Conservation (phyloP, 2,888 invertebrate genomes). For the Oscheius sp. region DNA sequence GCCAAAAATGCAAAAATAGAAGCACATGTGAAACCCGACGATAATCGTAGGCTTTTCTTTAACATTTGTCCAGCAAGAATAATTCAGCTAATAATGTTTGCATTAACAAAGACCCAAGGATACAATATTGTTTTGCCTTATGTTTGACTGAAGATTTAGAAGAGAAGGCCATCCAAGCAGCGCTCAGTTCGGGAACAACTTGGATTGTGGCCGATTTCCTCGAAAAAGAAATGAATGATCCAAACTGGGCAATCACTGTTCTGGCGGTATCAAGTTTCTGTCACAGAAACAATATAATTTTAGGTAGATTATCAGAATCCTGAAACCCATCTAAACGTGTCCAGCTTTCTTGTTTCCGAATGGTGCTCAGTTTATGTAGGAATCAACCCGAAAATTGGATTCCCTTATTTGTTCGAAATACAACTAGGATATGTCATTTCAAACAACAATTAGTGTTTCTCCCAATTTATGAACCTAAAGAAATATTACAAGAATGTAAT, state of each 20-base stretch:
- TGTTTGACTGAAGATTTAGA: constrained; percentile 32
- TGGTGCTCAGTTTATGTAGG: constrained; percentile 56
- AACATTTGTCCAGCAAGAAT: neutral
- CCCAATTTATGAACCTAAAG: constrained; percentile 28
- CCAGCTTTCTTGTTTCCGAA: constrained; percentile 39
- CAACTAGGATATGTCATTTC: constrained; percentile 44
- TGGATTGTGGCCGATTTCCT: constrained; percentile 14
- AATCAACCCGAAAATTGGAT: constrained; percentile 45
- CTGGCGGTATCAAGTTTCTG: neutral
- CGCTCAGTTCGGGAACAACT: constrained; percentile 10
- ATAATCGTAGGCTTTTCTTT: constrained; percentile 9
- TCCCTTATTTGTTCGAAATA: constrained; percentile 50
- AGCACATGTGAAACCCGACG: neutral
- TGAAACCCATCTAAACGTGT: constrained; percentile 45
- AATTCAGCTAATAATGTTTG: constrained; percentile 27
- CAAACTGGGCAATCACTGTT: constrained; percentile 25
- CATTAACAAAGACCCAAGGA: constrained; percentile 35
- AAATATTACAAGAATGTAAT: constrained; percentile 13
- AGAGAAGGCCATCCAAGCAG: constrained; percentile 4
- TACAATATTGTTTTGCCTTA: constrained; percentile 45
- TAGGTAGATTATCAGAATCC: constrained; percentile 52
- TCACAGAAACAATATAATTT: too few relatives aligned
- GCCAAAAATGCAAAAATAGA: neutral
- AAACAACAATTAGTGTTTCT: neutral
- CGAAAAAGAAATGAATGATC: constrained; percentile 14